Evolutionary conservation across 2,797 vertebrate species (phyloP).

Genomic region (Gymnodraco acuticeps): DNA sequence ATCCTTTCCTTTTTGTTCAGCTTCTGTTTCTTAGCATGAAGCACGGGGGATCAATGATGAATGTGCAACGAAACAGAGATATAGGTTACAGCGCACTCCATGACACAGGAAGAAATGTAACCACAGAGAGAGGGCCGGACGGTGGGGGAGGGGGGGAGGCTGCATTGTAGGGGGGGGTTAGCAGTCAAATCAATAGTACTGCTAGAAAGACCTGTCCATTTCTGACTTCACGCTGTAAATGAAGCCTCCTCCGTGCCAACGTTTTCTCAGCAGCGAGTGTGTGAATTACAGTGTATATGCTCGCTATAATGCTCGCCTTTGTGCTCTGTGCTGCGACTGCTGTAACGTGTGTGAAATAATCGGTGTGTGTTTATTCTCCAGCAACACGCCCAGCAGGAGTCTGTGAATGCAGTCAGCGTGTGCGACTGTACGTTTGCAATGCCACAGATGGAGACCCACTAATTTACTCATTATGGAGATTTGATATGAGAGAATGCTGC

Average conservation of each 20-base stretch:
- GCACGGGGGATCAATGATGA: slow-evolving; percentile 68
- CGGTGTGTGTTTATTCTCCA: slow-evolving; percentile 74
- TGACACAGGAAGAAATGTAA: slow-evolving; percentile 81
- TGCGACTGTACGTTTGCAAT: slow-evolving; percentile 75
- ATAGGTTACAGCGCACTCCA: slow-evolving; percentile 75
- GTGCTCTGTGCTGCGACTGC: slow-evolving; percentile 51
- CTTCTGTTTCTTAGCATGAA: slow-evolving; percentile 59
- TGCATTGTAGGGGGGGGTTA: not conserved
- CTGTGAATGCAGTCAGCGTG: slow-evolving; percentile 71
- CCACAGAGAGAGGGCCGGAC: slow-evolving; percentile 59
- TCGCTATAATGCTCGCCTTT: slow-evolving; percentile 54
- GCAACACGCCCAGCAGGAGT: slow-evolving; percentile 78
- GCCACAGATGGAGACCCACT: slow-evolving; percentile 80
- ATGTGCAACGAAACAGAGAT: slow-evolving; percentile 68
- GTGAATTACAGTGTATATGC: slow-evolving; percentile 54
- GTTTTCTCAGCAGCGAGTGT: slow-evolving; percentile 56
- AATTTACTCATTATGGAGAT: slow-evolving; percentile 80
- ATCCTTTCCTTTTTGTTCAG: slow-evolving; percentile 13
- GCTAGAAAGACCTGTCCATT: slow-evolving; percentile 54
- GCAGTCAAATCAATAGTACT: slow-evolving; percentile 64
- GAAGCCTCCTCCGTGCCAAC: slow-evolving; percentile 57
- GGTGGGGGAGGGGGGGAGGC: not conserved
- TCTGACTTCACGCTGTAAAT: slow-evolving; percentile 64
- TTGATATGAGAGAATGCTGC: slow-evolving; percentile 63
- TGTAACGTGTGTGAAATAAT: slow-evolving; percentile 67